phyloP scores from a whole-genome alignment of 2,888 invertebrate species.

The Pegoplata infirma region DNA sequence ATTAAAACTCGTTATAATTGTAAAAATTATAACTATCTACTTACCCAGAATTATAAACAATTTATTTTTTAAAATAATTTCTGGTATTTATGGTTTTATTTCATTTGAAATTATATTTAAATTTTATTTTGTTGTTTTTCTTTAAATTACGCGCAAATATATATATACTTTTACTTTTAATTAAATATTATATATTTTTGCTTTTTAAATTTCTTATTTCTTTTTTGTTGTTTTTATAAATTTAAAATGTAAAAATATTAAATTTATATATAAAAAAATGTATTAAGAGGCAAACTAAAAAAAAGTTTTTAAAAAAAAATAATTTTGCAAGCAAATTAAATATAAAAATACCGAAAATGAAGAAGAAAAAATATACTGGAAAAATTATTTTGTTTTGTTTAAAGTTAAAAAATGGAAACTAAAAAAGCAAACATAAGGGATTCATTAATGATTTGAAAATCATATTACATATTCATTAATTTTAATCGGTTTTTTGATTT shows the following conservation, averaged over 20 bases:
- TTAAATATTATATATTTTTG: conserved; percentile 58
- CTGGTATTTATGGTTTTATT: conserved; percentile 64
- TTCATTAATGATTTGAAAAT: background rate
- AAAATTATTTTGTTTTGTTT: background rate
- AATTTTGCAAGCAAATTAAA: conserved; percentile 55
- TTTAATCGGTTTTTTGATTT: conserved; percentile 33
- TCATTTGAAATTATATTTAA: conserved; percentile 63
- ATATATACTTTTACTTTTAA: conserved; percentile 54
- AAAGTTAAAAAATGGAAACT: conserved; percentile 4
- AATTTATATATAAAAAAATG: conserved; percentile 61
- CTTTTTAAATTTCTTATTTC: conserved; percentile 53
- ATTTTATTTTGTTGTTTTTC: conserved; percentile 60
- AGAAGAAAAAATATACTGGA: background rate
- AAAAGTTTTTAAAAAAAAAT: conserved; percentile 44
- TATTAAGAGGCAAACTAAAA: conserved; percentile 57
- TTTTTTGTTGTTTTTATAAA: conserved; percentile 52
- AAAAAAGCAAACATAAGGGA: conserved; percentile 15
- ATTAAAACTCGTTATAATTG: no score
- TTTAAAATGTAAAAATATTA: conserved; percentile 62
- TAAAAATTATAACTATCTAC: no score
- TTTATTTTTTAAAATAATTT: no score
- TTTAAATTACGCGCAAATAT: conserved; percentile 64
- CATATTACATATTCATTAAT: background rate
- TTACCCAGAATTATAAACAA: no score
- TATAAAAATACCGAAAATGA: conserved; percentile 8